A percentile compares a stretch with the other conserved stretches of the same genome.
Conservation (phyloP, 2,888 invertebrate species). For the Panzeria rudis region DNA sequence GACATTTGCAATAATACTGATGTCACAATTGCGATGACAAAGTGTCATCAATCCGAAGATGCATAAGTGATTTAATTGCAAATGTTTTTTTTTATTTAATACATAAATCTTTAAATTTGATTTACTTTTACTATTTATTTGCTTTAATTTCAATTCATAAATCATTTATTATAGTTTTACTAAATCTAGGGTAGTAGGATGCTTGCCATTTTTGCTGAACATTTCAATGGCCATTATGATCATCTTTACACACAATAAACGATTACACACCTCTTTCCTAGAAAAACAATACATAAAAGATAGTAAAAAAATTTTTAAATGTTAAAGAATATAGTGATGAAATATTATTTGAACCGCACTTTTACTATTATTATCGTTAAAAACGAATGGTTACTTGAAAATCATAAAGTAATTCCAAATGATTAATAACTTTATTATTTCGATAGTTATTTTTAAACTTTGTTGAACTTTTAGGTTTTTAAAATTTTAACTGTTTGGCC, state of each 20-base stretch:
- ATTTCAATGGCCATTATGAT: conserved; percentile 48
- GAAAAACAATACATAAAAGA: conserved; percentile 4
- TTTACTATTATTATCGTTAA: conserved; percentile 22
- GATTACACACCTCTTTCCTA: conserved; percentile 36
- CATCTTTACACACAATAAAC: conserved; percentile 14
- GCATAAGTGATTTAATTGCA: too few species aligned
- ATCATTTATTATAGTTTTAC: not conserved
- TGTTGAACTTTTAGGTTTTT: not conserved
- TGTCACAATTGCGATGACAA: too few species aligned
- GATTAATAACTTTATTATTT: not conserved
- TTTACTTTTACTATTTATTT: not conserved
- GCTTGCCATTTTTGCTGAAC: conserved; percentile 11
- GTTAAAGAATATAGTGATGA: conserved; percentile 8
- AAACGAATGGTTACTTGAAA: conserved; percentile 18
- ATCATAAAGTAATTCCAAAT: not conserved
- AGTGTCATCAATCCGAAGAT: too few species aligned
- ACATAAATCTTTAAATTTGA: too few species aligned
- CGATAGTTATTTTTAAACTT: not conserved
- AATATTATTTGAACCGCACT: not conserved
- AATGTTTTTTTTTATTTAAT: too few species aligned
- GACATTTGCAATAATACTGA: too few species aligned
- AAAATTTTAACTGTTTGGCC: not conserved
- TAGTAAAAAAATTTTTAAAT: not conserved
- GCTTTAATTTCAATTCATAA: not conserved
- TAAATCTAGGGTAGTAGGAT: conserved; percentile 51